phyloP scores from a whole-genome alignment of 2,888 invertebrate species.

The Ormyrus rosae region DNA sequence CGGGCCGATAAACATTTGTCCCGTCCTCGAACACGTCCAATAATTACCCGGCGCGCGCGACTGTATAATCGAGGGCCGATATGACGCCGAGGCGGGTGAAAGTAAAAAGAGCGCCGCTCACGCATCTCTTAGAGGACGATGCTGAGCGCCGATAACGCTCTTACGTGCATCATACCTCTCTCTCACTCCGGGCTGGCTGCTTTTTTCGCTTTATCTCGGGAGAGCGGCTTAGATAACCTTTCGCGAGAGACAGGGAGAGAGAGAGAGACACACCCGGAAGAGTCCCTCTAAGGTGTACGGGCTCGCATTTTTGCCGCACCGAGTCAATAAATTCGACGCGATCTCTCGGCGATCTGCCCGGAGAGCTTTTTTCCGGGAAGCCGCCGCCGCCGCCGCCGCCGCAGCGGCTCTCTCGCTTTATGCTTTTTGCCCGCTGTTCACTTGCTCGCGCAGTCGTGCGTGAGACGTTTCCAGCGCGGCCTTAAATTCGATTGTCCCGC shows the following conservation, averaged over 20 bases:
- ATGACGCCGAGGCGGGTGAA: conserved; percentile 26
- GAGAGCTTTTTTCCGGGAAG: conserved; percentile 15
- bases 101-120: conserved; percentile 31
- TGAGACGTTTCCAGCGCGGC: too few species aligned
- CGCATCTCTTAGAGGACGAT: conserved; percentile 15
- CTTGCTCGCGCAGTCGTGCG: neutral
- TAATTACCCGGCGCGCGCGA: conserved; percentile 2
- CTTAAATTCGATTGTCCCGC: neutral
- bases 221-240: conserved; percentile 16
- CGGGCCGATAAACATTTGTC: conserved; percentile 24
- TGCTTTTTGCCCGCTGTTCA: conserved; percentile 4
- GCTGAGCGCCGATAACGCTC: conserved; percentile 11
- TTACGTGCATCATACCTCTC: neutral
- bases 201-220: neutral
- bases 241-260: neutral
- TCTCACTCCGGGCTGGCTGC: neutral
- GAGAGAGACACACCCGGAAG: too few species aligned
- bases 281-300: too few species aligned
- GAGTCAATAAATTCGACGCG: conserved; percentile 37
- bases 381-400: neutral
- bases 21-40: neutral
- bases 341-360: conserved; percentile 10
- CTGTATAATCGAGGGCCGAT: conserved; percentile 24
- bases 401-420: neutral
- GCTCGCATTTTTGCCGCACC: conserved; percentile 22